A percentile compares a stretch with the other conserved stretches of the same genome.
Conservation (phyloP, 2,888 invertebrate genomes). For the Erpobdella octoculata region DNA sequence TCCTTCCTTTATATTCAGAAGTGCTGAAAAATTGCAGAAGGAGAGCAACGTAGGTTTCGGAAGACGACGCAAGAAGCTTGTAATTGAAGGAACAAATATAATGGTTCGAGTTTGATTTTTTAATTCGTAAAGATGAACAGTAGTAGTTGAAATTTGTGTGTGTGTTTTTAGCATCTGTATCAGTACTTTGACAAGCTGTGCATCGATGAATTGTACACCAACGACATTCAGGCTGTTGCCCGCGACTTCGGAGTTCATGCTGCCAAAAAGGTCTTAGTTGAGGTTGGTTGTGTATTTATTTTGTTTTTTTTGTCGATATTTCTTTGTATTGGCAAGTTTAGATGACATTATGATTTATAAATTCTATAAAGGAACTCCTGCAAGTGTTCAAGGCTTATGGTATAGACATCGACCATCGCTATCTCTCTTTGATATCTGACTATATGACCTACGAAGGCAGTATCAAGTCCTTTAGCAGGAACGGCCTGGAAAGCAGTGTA, state of each 20-base stretch:
- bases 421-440: conserved; percentile 84
- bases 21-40: neutral
- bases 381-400: conserved; percentile 95
- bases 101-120: too few species aligned
- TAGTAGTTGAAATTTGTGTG: too few species aligned
- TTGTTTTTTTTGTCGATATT: neutral
- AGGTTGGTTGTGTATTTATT: conserved; percentile 55
- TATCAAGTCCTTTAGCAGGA: conserved; percentile 80
- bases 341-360: too few species aligned
- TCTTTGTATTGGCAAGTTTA: neutral
- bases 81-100: conserved; percentile 92
- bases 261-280: conserved; percentile 77
- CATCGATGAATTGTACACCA: conserved; percentile 75
- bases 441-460: conserved; percentile 93
- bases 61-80: conserved; percentile 57
- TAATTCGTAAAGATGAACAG: too few species aligned
- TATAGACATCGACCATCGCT: conserved; percentile 85
- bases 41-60: neutral
- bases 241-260: conserved; percentile 92
- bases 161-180: conserved; percentile 66
- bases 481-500: conserved; percentile 78
- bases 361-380: conserved; percentile 75
- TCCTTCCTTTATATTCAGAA: conserved; percentile 21
- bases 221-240: conserved; percentile 85
- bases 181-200: conserved; percentile 64